Evolutionary conservation across 2,888 invertebrate genomes (phyloP).

Genomic region (Agriotes lineatus): DNA sequence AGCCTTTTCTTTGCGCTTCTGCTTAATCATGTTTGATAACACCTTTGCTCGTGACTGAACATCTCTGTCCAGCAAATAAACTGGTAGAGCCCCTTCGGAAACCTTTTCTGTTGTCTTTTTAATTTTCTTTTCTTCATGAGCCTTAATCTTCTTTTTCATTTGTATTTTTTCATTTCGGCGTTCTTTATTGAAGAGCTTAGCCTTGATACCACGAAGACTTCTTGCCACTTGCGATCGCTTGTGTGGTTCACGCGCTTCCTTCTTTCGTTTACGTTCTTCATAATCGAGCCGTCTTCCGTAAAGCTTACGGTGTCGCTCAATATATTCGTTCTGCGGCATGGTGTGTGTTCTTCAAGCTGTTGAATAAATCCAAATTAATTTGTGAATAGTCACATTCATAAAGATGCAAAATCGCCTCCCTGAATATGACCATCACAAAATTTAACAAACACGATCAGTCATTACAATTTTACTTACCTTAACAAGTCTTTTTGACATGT

Average conservation of each 20-base stretch:
- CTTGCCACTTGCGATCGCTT: constrained; percentile 91
- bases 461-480: constrained; percentile 57
- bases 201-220: constrained; percentile 94
- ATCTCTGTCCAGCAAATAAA: constrained; percentile 97
- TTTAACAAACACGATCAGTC: too few relatives aligned
- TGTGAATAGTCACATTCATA: constrained; percentile 61
- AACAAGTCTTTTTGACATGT: constrained; percentile 52
- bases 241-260: constrained; percentile 94
- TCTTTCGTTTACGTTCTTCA: constrained; percentile 96
- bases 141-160: constrained; percentile 98
- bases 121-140: constrained; percentile 95
- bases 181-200: constrained; percentile 97
- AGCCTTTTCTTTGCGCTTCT: constrained; percentile 99
- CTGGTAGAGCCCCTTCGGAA: constrained; percentile 93
- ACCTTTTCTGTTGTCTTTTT: constrained; percentile 86
- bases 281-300: constrained; percentile 97
- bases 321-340: constrained; percentile 99
- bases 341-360: constrained; percentile 59
- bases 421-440: constrained; percentile 64
- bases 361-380: constrained; percentile 47
- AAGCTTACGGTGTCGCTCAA: constrained; percentile 96
- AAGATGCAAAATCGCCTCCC: constrained; percentile 51
- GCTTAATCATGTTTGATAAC: constrained; percentile 98
- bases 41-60: constrained; percentile 94
- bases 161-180: constrained; percentile 98